A percentile compares a stretch with the other conserved stretches of the same genome.
These are phyloP conservation scores for Bungarus multicinctus DNA, from an alignment of 2,113 vertebrate species.

Conservation along the genomic window DNA sequence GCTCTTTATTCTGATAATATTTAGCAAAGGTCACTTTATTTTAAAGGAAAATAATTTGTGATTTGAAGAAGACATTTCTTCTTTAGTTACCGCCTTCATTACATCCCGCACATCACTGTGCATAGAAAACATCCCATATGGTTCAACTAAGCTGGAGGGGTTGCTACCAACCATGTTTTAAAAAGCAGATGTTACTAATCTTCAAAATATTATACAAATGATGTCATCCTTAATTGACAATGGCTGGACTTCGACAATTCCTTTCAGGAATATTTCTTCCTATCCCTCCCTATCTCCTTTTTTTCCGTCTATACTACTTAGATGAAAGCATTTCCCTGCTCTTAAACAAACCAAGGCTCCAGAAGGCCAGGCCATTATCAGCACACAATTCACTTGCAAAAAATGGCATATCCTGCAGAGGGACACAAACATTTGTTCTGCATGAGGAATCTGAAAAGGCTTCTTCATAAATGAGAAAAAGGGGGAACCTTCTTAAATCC, in stretches of 20 bases:
- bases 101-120: conserved; percentile 18
- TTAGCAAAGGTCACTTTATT: background rate
- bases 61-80: conserved; percentile 41
- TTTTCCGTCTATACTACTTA: background rate
- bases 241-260: conserved; percentile 44
- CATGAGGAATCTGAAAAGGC: conserved; percentile 14
- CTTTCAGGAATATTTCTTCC: conserved; percentile 40
- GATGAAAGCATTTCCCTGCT: background rate
- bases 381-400: background rate
- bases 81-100: conserved; percentile 15
- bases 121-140: conserved; percentile 60
- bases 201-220: conserved; percentile 63
- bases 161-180: conserved; percentile 65
- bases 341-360: background rate
- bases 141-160: conserved; percentile 62
- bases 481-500: background rate
- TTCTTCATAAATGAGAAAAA: conserved; percentile 13
- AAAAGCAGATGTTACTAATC: conserved; percentile 76
- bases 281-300: background rate
- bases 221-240: conserved; percentile 66
- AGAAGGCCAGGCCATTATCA: conserved; percentile 20
- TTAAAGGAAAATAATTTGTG: background rate
- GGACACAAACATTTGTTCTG: background rate
- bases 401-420: conserved; percentile 11
- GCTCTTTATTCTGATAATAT: background rate